Evolutionary conservation across 2,113 vertebrate genomes (phyloP), one percentile per base, ranked within the genome.

Genomic region (Turdus rufiventris): DNA sequence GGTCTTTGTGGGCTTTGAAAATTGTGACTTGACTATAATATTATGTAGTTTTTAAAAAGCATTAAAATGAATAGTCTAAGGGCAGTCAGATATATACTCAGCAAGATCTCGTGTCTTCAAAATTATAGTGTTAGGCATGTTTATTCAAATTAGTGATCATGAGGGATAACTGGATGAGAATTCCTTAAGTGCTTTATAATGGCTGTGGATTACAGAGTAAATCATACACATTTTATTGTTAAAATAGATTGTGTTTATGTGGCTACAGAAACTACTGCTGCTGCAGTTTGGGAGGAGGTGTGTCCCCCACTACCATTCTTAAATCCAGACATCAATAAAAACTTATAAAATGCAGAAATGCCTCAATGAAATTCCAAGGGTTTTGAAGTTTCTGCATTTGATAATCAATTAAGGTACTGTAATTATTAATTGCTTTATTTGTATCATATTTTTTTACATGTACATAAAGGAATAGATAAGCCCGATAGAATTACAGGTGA

Each of bases 111-210:
- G 13, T 75, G 74, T 87, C n/a, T 51, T 74, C 78, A 45, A 96
- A 97, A 96, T 97, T 96, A 94, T 9, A 94, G 74, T 78, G 58
- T 94, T 53, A 91, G 29, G 9, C 85, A 70, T 92, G 67, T 94
- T 97, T 92, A 91, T 74, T 70, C n/a, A 74, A 95, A 72, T n/a
- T 38, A 78, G 40, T 82, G 68, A 94, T 93, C 74, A 84, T 72
- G 90, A 81, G 51, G 67, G 75, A 83, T 72, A 96, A 73, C 84
- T 91, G 62, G 85, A 82, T 96, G 47, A 94, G 91, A 96, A 95
- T 89, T 96, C 42, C 84, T 92, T 95, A 94, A 96, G 77, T 97
- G 72, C 40, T 96, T 96, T 93, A 47, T 87, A 97, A 91, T 89
- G 75, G 34, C 58, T 93, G 29, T 94, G 66, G 68, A 79, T 97